phyloP scores from a whole-genome alignment of 2,888 invertebrate species.

The Netelia inedita region DNA sequence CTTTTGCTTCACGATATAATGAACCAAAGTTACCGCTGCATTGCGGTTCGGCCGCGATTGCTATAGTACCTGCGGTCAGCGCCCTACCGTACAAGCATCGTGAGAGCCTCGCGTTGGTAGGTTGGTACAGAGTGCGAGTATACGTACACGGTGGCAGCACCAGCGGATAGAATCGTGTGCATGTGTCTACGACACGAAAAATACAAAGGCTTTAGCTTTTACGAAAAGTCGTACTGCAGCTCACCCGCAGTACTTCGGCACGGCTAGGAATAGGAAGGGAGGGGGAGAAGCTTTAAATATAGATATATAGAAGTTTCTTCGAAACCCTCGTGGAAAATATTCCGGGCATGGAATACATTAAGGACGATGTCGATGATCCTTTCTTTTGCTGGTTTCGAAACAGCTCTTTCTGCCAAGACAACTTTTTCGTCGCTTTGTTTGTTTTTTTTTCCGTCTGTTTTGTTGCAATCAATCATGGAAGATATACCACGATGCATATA shows the following conservation, averaged over 20 bases:
- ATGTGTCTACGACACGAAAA: slow-evolving; percentile 49
- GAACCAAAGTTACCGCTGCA: slow-evolving; percentile 70
- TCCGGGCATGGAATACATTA: neutral
- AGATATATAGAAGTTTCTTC: neutral
- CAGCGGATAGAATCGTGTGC: neutral
- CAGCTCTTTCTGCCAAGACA: neutral
- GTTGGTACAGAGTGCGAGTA: neutral
- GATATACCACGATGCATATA: slow-evolving; percentile 68
- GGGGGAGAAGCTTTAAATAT: neutral
- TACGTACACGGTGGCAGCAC: neutral
- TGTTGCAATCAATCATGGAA: neutral
- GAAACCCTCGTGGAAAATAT: neutral
- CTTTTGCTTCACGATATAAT: slow-evolving; percentile 35
- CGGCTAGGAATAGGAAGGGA: neutral
- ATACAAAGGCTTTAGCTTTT: slow-evolving; percentile 39
- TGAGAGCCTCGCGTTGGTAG: neutral
- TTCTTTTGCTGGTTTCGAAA: neutral
- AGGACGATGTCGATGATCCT: slow-evolving; percentile 7
- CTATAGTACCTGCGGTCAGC: slow-evolving; percentile 72
- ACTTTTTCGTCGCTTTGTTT: neutral
- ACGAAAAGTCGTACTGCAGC: slow-evolving; percentile 47
- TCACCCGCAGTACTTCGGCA: slow-evolving; percentile 31
- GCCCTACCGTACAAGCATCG: slow-evolving; percentile 54
- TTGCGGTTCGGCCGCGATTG: slow-evolving; percentile 72
- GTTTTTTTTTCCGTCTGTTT: too few relatives aligned